These are phyloP conservation scores for Condylostylus longicornis DNA, from an alignment of 1,140 invertebrate genomes.

Conservation along the genomic window DNA sequence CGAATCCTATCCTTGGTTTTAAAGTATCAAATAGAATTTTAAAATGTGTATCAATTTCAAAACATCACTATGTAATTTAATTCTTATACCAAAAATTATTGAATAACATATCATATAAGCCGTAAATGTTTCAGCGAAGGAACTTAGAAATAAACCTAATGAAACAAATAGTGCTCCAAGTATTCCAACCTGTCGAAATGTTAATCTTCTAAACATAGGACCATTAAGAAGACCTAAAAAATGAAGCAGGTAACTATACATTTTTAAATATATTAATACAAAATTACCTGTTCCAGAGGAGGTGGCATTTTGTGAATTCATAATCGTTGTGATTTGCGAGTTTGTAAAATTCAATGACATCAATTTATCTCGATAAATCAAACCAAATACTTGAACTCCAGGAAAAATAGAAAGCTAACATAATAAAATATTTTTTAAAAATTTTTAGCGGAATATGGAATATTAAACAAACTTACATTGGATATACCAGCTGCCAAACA, in stretches of 20 bases:
- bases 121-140: slow-evolving; percentile 40
- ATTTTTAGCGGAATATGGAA: too few relatives aligned
- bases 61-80: background rate
- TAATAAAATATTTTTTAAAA: too few relatives aligned
- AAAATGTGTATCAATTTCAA: background rate
- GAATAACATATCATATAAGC: slow-evolving; percentile 44
- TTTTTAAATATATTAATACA: slow-evolving; percentile 10
- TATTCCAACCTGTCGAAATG: slow-evolving; percentile 46
- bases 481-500: slow-evolving; percentile 25
- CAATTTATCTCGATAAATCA: slow-evolving; percentile 46
- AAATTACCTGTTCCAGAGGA: slow-evolving; percentile 41
- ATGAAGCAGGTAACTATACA: slow-evolving; percentile 3
- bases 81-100: slow-evolving; percentile 40
- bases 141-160: slow-evolving; percentile 37
- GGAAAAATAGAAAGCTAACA: slow-evolving; percentile 45
- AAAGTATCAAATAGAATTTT: background rate
- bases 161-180: slow-evolving; percentile 39
- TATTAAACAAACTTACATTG: slow-evolving; percentile 27
- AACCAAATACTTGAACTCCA: slow-evolving; percentile 48
- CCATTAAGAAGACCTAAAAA: slow-evolving; percentile 47
- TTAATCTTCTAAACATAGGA: slow-evolving; percentile 44
- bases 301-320: slow-evolving; percentile 48
- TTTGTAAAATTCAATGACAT: slow-evolving; percentile 38
- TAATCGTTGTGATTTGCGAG: slow-evolving; percentile 45
- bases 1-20: slow-evolving; percentile 43